These are phyloP conservation scores for Cryptocephalus moraei DNA, from an alignment of 2,888 invertebrate species.

Conservation along the genomic window DNA sequence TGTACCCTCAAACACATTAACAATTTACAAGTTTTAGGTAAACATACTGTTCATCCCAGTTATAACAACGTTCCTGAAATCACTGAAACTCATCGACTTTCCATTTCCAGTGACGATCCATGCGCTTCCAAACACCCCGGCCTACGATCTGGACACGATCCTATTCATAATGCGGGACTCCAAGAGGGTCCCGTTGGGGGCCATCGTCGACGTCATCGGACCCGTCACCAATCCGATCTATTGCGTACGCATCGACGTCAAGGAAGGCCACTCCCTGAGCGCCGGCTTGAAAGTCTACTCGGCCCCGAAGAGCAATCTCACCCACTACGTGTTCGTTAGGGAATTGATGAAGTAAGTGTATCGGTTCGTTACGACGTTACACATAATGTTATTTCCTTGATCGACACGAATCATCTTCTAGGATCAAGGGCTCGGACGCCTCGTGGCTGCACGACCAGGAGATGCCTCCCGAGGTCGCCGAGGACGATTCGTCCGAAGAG, in stretches of 20 bases:
- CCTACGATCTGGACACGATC: constrained; percentile 78
- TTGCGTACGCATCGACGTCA: constrained; percentile 65
- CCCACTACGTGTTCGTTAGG: constrained; percentile 63
- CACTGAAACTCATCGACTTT: constrained; percentile 1
- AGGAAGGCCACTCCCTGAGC: constrained; percentile 14
- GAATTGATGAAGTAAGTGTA: constrained; percentile 63
- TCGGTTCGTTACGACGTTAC: not conserved
- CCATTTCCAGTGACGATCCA: constrained; percentile 60
- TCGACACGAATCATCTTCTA: constrained; percentile 31
- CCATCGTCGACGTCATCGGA: constrained; percentile 88
- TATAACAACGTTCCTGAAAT: not conserved
- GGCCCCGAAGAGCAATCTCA: constrained; percentile 68
- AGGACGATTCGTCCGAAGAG: constrained; percentile 77
- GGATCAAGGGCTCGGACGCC: constrained; percentile 78
- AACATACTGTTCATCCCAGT: not conserved
- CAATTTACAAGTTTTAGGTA: not conserved
- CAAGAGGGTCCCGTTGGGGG: constrained; percentile 63
- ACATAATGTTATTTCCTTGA: not conserved
- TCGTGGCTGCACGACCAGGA: constrained; percentile 80
- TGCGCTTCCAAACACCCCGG: constrained; percentile 59
- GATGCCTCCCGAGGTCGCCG: constrained; percentile 51
- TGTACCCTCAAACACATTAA: not conserved
- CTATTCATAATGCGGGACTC: constrained; percentile 63
- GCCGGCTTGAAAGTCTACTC: constrained; percentile 68
- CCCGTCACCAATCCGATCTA: constrained; percentile 77